A percentile compares a stretch with the other conserved stretches of the same genome.
These are phyloP conservation scores for Papio anubis DNA, from an alignment of 2,113 vertebrate species.

Conservation along the genomic window DNA sequence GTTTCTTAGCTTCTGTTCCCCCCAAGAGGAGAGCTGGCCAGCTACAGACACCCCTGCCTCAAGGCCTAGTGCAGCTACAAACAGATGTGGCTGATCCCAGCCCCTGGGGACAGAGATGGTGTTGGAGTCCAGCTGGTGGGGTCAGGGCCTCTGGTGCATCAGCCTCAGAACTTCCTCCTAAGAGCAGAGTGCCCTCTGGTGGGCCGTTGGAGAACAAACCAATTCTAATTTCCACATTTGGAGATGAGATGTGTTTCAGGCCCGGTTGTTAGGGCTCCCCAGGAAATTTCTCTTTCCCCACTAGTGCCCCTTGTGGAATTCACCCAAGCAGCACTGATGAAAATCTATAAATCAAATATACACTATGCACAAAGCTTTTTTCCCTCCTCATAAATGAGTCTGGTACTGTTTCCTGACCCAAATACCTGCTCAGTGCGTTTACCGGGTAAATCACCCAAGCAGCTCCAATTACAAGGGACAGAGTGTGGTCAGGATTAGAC, in stretches of 20 bases:
- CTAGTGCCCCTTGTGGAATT: not conserved
- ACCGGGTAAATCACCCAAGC: not conserved
- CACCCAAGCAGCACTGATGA: not conserved
- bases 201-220: not conserved
- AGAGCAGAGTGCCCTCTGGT: not conserved
- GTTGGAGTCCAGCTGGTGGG: too few species aligned
- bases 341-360: not conserved
- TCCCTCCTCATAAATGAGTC: not conserved
- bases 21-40: not conserved
- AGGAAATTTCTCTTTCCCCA: not conserved
- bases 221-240: not conserved
- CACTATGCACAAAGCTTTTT: not conserved
- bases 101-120: not conserved
- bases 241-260: not conserved
- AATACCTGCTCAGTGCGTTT: not conserved
- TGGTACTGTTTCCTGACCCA: not conserved
- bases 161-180: not conserved
- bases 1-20: not conserved
- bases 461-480: not conserved
- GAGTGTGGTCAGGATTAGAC: not conserved
- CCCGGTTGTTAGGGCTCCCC: fast-evolving
- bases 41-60: not conserved
- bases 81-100: not conserved
- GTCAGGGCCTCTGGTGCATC: fast-evolving
- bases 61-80: not conserved